A percentile compares a stretch with the other conserved stretches of the same genome.
Evolutionary conservation across 2,113 vertebrate genomes (phyloP).

Genomic region (Onychostoma macrolepis): DNA sequence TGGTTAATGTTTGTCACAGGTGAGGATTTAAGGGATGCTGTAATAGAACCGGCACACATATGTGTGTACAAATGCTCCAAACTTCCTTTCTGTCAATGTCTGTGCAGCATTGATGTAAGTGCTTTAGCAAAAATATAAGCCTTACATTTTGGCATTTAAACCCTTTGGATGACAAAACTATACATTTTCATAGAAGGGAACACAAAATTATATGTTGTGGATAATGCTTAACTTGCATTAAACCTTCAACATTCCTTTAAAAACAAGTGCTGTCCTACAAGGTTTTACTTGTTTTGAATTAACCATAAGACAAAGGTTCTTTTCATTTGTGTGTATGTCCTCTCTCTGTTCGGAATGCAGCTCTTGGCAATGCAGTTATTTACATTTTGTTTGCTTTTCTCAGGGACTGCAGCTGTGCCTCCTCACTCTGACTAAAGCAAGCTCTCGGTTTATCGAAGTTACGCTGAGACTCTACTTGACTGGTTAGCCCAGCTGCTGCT

Average conservation of each 20-base stretch:
- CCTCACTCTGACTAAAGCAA: constrained; percentile 62
- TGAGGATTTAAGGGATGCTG: not conserved
- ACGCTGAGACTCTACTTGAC: constrained; percentile 55
- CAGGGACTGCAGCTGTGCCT: constrained; percentile 75
- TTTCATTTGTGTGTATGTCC: not conserved
- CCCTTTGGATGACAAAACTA: not conserved
- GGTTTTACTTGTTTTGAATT: not conserved
- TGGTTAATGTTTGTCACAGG: not conserved
- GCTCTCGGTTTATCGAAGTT: constrained; percentile 60
- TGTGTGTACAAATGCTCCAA: not conserved
- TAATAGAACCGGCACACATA: not conserved
- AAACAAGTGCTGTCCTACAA: not conserved
- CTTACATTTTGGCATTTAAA: not conserved
- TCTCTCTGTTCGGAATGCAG: not conserved
- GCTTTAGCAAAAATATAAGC: not conserved
- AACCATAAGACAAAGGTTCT: not conserved
- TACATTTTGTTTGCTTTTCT: constrained; percentile 43
- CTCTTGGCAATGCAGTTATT: not conserved
- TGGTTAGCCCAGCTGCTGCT: constrained; percentile 63
- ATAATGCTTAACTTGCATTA: not conserved
- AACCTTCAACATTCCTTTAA: not conserved
- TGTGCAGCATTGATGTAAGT: not conserved
- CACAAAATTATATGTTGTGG: not conserved
- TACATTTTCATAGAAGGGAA: not conserved
- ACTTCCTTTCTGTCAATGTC: not conserved